Evolutionary conservation across 2,797 vertebrate species (phyloP).

Genomic region (Perodicticus potto): DNA sequence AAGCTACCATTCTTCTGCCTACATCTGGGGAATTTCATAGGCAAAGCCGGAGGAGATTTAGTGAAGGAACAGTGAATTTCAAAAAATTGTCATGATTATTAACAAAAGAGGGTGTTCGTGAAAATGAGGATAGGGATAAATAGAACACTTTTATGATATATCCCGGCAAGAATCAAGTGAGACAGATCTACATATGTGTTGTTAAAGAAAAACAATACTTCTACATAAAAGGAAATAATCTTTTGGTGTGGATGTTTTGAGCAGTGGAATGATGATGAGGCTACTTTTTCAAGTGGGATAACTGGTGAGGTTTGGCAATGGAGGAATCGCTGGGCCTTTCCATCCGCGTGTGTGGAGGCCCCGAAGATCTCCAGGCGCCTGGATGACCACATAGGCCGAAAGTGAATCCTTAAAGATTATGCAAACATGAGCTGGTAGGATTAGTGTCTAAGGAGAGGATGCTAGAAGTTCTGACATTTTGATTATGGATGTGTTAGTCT

Average conservation of each 20-base stretch:
- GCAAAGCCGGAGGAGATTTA: background rate
- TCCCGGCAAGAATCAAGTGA: background rate
- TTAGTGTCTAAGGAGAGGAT: background rate
- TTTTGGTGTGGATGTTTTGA: background rate
- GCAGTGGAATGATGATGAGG: background rate
- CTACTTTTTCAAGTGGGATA: background rate
- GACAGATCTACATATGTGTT: background rate
- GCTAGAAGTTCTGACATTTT: background rate
- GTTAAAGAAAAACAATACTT: background rate
- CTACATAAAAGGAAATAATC: background rate
- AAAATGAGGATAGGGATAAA: background rate
- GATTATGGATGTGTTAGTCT: background rate
- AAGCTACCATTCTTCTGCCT: background rate
- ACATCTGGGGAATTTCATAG: conserved; percentile 16
- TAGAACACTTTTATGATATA: background rate
- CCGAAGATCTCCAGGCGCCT: background rate
- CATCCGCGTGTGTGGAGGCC: background rate
- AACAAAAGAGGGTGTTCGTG: background rate
- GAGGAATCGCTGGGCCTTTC: background rate
- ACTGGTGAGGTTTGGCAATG: background rate
- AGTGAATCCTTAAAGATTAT: background rate
- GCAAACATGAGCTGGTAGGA: background rate
- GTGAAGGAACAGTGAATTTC: conserved; percentile 22
- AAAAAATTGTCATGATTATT: background rate
- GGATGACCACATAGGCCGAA: background rate